Evolutionary conservation across 2,113 vertebrate genomes (phyloP), one percentile per base, ranked within the genome.

Genomic region (Phrynosoma platyrhinos): DNA sequence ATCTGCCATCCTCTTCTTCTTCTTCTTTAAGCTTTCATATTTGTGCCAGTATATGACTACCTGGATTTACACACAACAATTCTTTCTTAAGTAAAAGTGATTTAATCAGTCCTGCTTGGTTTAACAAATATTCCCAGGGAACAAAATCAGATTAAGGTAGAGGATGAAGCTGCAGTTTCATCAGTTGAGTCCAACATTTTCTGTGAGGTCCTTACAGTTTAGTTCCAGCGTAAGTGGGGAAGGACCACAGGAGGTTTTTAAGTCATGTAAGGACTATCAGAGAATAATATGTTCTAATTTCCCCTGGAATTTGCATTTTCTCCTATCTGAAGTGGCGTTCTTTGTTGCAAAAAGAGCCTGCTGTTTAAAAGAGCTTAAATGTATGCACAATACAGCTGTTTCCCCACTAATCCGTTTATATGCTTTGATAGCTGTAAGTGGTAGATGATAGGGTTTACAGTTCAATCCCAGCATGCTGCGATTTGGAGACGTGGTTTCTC

Each of bases 351-450:
- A 92, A 91, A 90, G 90, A 96, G 87, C 94, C 95, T 94, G 94
- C 94, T 96, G 94, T 94, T 95, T 88, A 89, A 89, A 91, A 92
- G 91, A 94, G 91, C 92, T 94, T 89, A 93, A 95, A 91, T 88
- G 55, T 64, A 82, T 92, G 90, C 82, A 42, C 94, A 92, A 90
- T 94, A 91, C 87, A 92, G 89, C 95, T 94, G 93, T 95, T 96
- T 94, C 36, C 92, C 88, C 88, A 90, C 90, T 96, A 96, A 96
- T 96, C 94, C 42, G 0, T 93, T 97, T 96, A 95, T 10, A 69
- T 82, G 91, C 94, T 96, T 95, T 97, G 95, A 95, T 95, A 90
- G 83, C 92, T 94, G 91, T 88, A 89, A 96, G 91, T 90, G 12
- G 94, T 81, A 88, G 94, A 95, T 94, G 91, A 94, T 91, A 90